Evolutionary conservation across 2,888 invertebrate species (phyloP).

Genomic region (Brenthis ino): DNA sequence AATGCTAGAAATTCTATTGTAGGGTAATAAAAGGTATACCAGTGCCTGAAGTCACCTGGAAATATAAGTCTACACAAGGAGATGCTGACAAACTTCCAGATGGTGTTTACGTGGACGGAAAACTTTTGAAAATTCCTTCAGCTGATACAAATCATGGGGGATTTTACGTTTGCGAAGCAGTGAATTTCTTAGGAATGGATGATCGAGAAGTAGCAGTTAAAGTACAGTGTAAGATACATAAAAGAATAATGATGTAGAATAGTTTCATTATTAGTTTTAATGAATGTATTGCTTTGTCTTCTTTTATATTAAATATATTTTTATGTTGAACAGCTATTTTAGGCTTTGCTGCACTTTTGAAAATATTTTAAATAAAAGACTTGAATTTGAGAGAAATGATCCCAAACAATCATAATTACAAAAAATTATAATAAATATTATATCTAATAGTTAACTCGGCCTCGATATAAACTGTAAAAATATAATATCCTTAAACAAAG

Average conservation of each 20-base stretch:
- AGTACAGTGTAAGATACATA: conserved; percentile 59
- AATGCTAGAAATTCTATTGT: conserved; percentile 29
- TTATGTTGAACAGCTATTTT: no score
- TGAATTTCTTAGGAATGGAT: conserved; percentile 55
- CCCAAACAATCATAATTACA: no score
- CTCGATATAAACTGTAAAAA: no score
- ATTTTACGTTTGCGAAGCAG: conserved; percentile 58
- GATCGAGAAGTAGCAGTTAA: conserved; percentile 51
- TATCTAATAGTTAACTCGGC: no score
- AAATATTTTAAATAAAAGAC: no score
- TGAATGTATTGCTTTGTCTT: background rate
- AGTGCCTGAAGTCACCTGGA: conserved; percentile 58
- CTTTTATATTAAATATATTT: background rate
- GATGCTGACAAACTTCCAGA: conserved; percentile 48
- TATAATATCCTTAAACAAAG: no score
- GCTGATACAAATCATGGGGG: conserved; percentile 54
- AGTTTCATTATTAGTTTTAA: background rate
- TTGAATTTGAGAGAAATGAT: no score
- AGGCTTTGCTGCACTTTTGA: background rate
- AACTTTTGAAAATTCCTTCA: conserved; percentile 50
- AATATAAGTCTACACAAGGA: conserved; percentile 48
- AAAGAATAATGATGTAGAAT: no score
- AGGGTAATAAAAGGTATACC: conserved; percentile 64
- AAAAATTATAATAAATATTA: no score
- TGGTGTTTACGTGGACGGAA: conserved; percentile 47